Conservation (phyloP, 2,113 vertebrate genomes). For the Centrocercus urophasianus region DNA sequence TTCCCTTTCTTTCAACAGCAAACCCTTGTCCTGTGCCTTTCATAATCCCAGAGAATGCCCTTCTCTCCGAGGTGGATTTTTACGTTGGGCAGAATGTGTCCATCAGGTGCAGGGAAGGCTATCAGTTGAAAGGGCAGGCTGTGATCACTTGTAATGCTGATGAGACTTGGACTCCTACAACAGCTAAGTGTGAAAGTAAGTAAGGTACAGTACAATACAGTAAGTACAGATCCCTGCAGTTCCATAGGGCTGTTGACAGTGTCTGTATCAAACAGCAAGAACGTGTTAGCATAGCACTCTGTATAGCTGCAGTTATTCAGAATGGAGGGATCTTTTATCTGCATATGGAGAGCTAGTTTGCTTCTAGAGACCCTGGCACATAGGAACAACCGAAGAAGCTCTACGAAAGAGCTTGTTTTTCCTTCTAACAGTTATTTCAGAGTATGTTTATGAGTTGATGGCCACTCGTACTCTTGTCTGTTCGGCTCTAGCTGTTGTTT, state of each 20-base stretch:
- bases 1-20: conserved; percentile 75
- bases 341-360: not conserved
- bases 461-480: not conserved
- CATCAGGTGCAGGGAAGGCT: conserved; percentile 89
- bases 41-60: conserved; percentile 82
- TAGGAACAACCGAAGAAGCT: not conserved
- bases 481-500: not conserved
- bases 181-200: conserved; percentile 91
- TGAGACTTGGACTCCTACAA: conserved; percentile 89
- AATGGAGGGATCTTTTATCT: not conserved
- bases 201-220: not conserved
- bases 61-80: conserved; percentile 83
- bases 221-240: not conserved
- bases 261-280: not conserved
- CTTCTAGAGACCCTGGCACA: not conserved
- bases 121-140: conserved; percentile 81
- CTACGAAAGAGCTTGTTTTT: not conserved
- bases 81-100: conserved; percentile 87
- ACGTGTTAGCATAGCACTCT: not conserved
- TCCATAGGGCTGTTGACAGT: not conserved
- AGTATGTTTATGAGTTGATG: accelerated
- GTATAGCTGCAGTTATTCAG: not conserved
- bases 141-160: conserved; percentile 88
- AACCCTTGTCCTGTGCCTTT: conserved; percentile 90
- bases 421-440: not conserved